Conservation (phyloP, 2,113 vertebrate species). For the Notiomystis cincta region DNA sequence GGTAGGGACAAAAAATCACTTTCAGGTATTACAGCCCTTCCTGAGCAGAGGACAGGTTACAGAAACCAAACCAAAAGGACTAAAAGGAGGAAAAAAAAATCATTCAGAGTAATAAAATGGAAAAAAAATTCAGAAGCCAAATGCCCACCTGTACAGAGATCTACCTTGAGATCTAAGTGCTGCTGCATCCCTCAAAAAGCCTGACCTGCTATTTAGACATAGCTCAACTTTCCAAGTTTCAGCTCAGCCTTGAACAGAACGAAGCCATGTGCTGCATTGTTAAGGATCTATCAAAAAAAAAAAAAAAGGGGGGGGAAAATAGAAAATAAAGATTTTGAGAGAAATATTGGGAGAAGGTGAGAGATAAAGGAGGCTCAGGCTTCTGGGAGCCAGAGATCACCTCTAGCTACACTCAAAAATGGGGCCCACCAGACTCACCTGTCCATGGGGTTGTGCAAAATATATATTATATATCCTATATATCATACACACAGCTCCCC, state of each 20-base stretch:
- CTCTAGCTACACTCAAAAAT: background rate
- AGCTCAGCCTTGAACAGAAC: background rate
- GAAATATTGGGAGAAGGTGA: background rate
- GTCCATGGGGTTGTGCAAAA: background rate
- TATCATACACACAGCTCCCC: background rate
- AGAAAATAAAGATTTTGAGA: background rate
- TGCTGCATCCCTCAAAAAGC: background rate
- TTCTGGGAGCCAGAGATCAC: background rate
- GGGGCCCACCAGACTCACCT: background rate
- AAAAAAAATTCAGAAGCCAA: background rate
- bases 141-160: background rate
- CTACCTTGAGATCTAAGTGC: background rate
- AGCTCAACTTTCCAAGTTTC: background rate
- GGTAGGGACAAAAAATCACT: background rate
- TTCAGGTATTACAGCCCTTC: background rate
- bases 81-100: background rate
- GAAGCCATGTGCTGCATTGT: background rate
- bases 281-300: background rate
- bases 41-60: background rate
- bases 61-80: background rate
- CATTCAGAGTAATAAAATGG: background rate
- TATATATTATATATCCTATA: no score
- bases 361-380: background rate
- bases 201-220: background rate
- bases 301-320: fast-evolving